These are phyloP conservation scores for Volucella inanis DNA, from an alignment of 2,888 invertebrate species.

Conservation along the genomic window DNA sequence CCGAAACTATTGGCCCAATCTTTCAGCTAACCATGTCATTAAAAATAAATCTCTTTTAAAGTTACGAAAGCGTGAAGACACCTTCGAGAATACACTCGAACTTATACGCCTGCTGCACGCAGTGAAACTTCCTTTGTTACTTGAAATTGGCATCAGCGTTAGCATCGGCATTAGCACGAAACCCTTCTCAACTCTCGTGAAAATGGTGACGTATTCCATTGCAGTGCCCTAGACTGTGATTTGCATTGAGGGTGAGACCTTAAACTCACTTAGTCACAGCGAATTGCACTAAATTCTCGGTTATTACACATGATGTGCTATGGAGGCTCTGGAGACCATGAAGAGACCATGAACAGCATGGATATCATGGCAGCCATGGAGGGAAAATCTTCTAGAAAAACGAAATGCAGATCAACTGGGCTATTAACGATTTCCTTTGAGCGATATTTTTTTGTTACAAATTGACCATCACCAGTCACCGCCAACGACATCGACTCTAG, in stretches of 20 bases:
- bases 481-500: constrained; percentile 3
- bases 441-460: constrained; percentile 23
- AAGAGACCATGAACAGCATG: background rate
- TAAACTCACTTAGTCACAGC: constrained; percentile 63
- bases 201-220: constrained; percentile 37
- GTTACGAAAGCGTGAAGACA: constrained; percentile 72
- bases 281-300: constrained; percentile 68
- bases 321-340: background rate
- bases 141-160: too few species aligned
- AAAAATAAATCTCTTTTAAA: constrained; percentile 58
- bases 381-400: background rate
- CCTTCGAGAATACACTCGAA: constrained; percentile 21
- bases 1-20: constrained; percentile 59
- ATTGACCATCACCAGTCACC: constrained; percentile 47
- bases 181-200: constrained; percentile 33
- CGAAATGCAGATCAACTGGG: constrained; percentile 25
- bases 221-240: constrained; percentile 26
- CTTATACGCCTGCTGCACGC: constrained; percentile 46
- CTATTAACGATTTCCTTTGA: constrained; percentile 16
- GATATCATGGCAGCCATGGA: background rate
- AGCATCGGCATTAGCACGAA: constrained; percentile 2
- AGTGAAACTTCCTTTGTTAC: constrained; percentile 32
- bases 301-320: constrained; percentile 55
- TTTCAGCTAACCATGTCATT: constrained; percentile 56
- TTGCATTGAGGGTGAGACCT: constrained; percentile 47